These are phyloP conservation scores for Hystrix brachyura DNA, from an alignment of 2,113 vertebrate species.

Conservation along the genomic window DNA sequence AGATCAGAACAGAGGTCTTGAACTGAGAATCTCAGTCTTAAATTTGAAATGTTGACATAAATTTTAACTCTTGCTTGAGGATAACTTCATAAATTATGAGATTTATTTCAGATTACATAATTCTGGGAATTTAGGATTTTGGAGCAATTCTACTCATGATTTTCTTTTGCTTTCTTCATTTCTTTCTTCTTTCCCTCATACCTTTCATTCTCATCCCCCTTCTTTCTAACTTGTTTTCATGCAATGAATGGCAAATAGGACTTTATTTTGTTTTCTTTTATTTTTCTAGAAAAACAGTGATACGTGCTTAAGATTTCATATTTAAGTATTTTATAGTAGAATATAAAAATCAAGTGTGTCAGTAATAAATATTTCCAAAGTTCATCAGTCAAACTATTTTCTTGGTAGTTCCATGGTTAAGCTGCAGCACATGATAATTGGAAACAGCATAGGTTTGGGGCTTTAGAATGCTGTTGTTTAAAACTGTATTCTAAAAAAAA, in stretches of 20 bases:
- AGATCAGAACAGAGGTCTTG: constrained; percentile 66
- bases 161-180: background rate
- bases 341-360: background rate
- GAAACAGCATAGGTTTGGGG: background rate
- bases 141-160: background rate
- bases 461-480: background rate
- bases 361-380: background rate
- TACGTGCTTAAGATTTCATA: background rate
- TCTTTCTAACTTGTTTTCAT: background rate
- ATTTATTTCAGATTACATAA: constrained; percentile 43
- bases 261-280: constrained; percentile 27
- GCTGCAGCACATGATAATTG: background rate
- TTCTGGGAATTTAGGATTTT: background rate
- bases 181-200: background rate
- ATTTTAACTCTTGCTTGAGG: constrained; percentile 50
- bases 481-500: background rate
- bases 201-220: background rate
- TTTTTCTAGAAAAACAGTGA: background rate
- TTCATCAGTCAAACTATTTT: background rate
- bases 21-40: constrained; percentile 42
- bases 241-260: background rate
- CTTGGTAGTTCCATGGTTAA: background rate
- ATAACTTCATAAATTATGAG: constrained; percentile 38
- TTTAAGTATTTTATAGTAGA: background rate
- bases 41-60: constrained; percentile 54